Evolutionary conservation across 2,113 vertebrate species (phyloP).

Genomic region (Atractosteus spatula): DNA sequence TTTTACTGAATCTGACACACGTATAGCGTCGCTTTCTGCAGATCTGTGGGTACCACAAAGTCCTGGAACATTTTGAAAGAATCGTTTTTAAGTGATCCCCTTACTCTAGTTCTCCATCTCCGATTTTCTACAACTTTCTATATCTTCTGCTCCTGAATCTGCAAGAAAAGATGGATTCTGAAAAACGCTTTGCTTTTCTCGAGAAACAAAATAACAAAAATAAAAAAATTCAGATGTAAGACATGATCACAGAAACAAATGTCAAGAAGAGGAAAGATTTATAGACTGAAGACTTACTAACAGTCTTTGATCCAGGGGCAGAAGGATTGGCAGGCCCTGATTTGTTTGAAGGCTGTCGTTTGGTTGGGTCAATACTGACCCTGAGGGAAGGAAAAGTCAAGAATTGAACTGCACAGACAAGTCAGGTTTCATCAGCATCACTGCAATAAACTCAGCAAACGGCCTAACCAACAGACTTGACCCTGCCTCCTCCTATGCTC

Average conservation of each 20-base stretch:
- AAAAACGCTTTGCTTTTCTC: slow-evolving; percentile 36
- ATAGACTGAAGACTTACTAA: slow-evolving; percentile 75
- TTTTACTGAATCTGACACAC: background rate
- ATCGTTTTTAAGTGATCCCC: slow-evolving; percentile 38
- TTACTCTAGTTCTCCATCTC: slow-evolving; percentile 65
- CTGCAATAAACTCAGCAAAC: background rate
- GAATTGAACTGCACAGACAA: slow-evolving; percentile 29
- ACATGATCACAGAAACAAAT: slow-evolving; percentile 38
- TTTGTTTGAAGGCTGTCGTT: slow-evolving; percentile 69
- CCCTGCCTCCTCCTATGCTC: background rate
- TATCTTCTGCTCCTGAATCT: slow-evolving; percentile 59
- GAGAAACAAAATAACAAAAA: slow-evolving; percentile 23
- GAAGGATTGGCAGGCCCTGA: slow-evolving; percentile 62
- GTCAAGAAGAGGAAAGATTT: slow-evolving; percentile 49
- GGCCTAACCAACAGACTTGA: background rate
- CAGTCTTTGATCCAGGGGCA: slow-evolving; percentile 68
- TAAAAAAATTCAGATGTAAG: slow-evolving; percentile 20
- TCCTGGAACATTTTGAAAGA: background rate
- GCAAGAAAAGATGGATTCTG: slow-evolving; percentile 57
- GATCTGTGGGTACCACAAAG: slow-evolving; percentile 1
- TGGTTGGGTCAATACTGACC: slow-evolving; percentile 77
- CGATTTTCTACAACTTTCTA: slow-evolving; percentile 61
- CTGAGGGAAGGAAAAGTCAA: slow-evolving; percentile 61
- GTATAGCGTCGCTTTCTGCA: slow-evolving; percentile 25
- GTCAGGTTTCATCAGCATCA: slow-evolving; percentile 9